Evolutionary conservation across 2,113 vertebrate genomes (phyloP), one percentile per base, ranked within the genome.

Genomic region (Pelecanus crispus): DNA sequence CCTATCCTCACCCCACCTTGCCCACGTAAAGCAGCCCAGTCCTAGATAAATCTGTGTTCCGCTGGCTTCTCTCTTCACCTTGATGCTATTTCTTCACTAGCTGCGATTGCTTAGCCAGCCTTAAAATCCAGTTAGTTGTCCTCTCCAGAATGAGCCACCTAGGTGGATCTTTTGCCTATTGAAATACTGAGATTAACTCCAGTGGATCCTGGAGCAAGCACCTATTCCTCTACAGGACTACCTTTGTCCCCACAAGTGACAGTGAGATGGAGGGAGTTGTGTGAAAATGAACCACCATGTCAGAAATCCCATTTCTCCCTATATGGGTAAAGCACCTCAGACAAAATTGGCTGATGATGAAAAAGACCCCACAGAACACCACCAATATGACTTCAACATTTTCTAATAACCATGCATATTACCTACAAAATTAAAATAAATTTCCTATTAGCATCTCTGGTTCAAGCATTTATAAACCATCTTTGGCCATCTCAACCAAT

Each of bases 401-500:
- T 95, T 53, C 61, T 67, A 67, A 50, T 2, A 87, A 26, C 38
- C n/a, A n/a, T 16, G 29, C 8, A 25, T 13, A 14, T 34, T 49
- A 13, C 12, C 36, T 45, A 53, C 14, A 67, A 78, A 62, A 40
- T 49, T 45, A 6, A 84, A 22, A 86, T 3, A 9, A 5, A 50
- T 56, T 81, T 74, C 24, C 18, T 52, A 18, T 47, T 47, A 44
- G n/a, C 12, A 13, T 44, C 34, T 59, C 28, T 73, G 10, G 14
- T 77, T 86, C 17, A 49, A 86, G 45, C 7, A 10, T 70, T 95
- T 94, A 53, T 72, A 92, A 94, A 77, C 55, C 5, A 2, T 62
- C 67, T 93, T 84, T 13, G 14, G 83, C 75, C 86, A 86, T 81
- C 96, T 96, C 92, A 91, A 80, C 61, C 56, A 75, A 91, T 59